Base-by-base conservation (phyloP, 2,888 invertebrate species). In the Anaspis maculata region DNA sequence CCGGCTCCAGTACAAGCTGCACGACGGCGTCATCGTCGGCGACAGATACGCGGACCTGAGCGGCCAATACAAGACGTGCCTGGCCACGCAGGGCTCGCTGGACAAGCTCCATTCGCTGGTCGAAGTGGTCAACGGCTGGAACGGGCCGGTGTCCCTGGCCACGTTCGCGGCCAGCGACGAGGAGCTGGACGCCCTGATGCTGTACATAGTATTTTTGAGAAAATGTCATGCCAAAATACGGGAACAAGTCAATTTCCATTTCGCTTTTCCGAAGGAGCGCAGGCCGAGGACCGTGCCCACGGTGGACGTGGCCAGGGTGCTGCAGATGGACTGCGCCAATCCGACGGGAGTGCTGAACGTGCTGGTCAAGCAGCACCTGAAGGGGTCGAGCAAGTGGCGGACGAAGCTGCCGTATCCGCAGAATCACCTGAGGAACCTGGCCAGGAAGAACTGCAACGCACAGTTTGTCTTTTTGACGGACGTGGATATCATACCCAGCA, bases 1-100 rank as follows among this genome's bases (percentile, higher is more conserved):
- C 37, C 72, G 76, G 9, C 70, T 78, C 11, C 61, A 78, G 9
- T 86, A 77, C 59, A 79, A 77, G 51, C 71, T 80, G 47, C 85
- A 79, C 59, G 87, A 88, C 58, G 78, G 80, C 51, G 77, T 78
- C 0, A 59, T 79, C 1, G 72, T 79, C 0, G 88, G 88, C 1
- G 75, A 77, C 3, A 66, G 72, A 39, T 88, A 77, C 51, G 62
- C 70, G 0, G 71, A 74, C 12, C 52, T 79, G 3, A 79, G 77
- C 9, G 61, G 70, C n/a, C 61, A 65, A 9, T 72, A 72, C 35
- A 66, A 47, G 30, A 57, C 59, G 5, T 85, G 85, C 49, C 63
- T 91, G 36, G 89, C 90, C 0, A 89, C 89, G 0, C 89, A 91
- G 61, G 82, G 83, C 48, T 90, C 90, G 0, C 70, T 91, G 29